Evolutionary conservation across 2,888 invertebrate genomes (phyloP), one percentile per base, ranked within the genome.

Genomic region (Pharmacophagus antenor): DNA sequence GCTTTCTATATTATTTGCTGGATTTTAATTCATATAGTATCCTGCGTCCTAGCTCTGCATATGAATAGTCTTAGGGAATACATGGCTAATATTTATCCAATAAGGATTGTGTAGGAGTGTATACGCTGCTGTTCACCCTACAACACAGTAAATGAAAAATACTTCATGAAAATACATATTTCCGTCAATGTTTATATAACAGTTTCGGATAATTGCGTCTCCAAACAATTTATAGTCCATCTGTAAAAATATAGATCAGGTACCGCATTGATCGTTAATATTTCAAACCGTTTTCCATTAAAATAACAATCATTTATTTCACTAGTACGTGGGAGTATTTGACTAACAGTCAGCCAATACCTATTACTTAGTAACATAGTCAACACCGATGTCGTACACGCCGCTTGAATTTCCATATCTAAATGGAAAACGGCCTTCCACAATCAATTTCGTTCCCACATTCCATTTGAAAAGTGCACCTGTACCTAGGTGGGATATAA

Each of bases 401-500:
- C 73, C 70, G 77, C 70, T 71, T 67, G 72, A 80, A 88, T 88
- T 87, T 85, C 87, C 88, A 88, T 88, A 88, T 86, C 84, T 85
- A 87, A 88, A 88, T 88, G 88, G 87, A 82, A 88, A 86, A 85
- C 82, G 80, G 83, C 75, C 80, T 82, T 80, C 76, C 75, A 85
- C 84, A 86, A 87, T 87, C 88, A 86, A 87, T 88, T 88, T 78
- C 77, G 82, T 77, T 72, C 81, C 77, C 80, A 79, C 82, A 85
- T 85, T 81, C 86, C 79, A 83, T 86, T 87, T 81, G 79, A 82
- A 84, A 82, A 84, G 77, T 85, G 86, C 88, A 88, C 87, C 88
- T 87, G 87, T 73, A 83, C 74, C 70, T 68, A 79, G 77, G 60
- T 60, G 73, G 79, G 74, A 77, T 79, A 75, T 77, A 72, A 74